A percentile compares a stretch with the other conserved stretches of the same genome.
Conservation (phyloP, 2,888 invertebrate species). For the Acanthoscelides obtectus region DNA sequence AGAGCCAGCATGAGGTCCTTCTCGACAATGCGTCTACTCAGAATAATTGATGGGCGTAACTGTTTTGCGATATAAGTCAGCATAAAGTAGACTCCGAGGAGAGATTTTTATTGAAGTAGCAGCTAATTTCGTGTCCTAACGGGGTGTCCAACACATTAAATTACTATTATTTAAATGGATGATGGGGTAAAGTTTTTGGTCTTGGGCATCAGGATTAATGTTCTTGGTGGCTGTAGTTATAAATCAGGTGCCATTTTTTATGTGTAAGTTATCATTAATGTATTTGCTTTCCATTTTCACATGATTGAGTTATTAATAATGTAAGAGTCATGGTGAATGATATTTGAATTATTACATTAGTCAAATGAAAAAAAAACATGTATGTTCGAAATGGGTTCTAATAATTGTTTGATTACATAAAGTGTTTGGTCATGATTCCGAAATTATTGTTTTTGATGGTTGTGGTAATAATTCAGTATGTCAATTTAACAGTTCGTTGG, state of each 20-base stretch:
- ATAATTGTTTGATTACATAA: no score
- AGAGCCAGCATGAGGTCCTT: slow-evolving; percentile 23
- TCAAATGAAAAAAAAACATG: no score
- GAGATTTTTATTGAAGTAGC: not conserved
- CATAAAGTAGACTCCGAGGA: not conserved
- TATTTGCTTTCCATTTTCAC: no score
- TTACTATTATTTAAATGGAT: not conserved
- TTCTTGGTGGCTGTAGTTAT: not conserved
- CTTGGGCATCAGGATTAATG: not conserved
- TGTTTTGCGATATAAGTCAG: not conserved
- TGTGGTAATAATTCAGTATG: no score
- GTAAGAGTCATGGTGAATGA: no score
- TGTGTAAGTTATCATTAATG: not conserved
- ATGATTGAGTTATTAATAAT: no score
- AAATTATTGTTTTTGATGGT: no score
- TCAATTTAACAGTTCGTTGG: no score
- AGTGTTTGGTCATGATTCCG: no score
- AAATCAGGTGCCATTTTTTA: not conserved
- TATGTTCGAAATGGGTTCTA: no score
- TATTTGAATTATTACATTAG: no score
- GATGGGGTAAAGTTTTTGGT: not conserved
- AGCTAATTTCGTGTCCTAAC: not conserved
- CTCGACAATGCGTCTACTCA: slow-evolving; percentile 33
- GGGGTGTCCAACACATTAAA: not conserved
- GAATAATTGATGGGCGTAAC: slow-evolving; percentile 29